Base-by-base conservation (phyloP, 2,888 invertebrate species). In the Thyatira batis region DNA sequence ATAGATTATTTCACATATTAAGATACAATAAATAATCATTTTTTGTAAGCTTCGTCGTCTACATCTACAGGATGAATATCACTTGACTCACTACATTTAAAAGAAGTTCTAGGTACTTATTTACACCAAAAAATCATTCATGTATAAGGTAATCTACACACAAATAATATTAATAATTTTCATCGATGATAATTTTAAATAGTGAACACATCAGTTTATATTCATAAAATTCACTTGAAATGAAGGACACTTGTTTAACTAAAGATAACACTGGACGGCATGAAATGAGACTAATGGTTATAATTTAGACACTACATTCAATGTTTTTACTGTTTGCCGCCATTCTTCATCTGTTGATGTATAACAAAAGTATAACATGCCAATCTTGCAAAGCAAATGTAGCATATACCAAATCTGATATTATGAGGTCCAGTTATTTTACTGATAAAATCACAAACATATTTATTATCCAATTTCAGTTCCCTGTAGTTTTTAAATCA, bases 121-220 rank as follows among this genome's bases (percentile, higher is more conserved):
- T 39, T 39, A 39, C 39, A 13, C 17, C n/a, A 48, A 48, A 48
- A 17, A 17, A 48, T 11, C 27, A 46, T 13, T 27, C 20, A n/a
- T 48, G 27, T 49, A 58, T 50, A 49, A 44, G 46, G n/a, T 60
- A 67, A 62, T 51, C 13, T 46, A 55, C 52, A 54, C 28, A 13
- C 28, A 25, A 54, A 54, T 59, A 50, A 58, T 57, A 56, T 58
- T 56, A 17, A 17, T 59, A 66, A n/a, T n/a, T n/a, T n/a, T n/a
- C n/a, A n/a, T n/a, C n/a, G n/a, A n/a, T n/a, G n/a, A n/a, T 56
- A 63, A 51, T 57, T 67, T 66, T 62, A 63, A 62, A 67, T 63
- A 78, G 55, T 87, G 85, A 87, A 85, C 86, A 87, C 87, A 85
- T 80, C 50, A 75, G 63, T 78, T 78, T 71, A 72, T 76, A 74